Percentiles rank a stretch among this genome's conserved stretches.
These are phyloP conservation scores for Coccyzus lansbergi DNA, from an alignment of 2,797 vertebrate genomes.

Conservation along the genomic window DNA sequence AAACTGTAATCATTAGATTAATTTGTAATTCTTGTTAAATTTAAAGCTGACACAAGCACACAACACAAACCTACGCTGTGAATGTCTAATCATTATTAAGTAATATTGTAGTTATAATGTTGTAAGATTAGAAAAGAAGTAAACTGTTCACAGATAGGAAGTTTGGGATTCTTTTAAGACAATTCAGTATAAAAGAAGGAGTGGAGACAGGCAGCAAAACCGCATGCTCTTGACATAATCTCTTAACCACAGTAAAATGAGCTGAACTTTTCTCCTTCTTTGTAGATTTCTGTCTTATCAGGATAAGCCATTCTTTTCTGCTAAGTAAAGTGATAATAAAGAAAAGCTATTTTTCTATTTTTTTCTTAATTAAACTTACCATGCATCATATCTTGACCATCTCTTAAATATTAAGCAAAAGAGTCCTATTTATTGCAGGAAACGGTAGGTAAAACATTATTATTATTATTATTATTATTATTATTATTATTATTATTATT, in stretches of 20 bases:
- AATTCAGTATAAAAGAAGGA: accelerated
- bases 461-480: not conserved
- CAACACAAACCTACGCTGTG: not conserved
- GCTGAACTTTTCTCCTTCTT: not conserved
- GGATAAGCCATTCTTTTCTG: not conserved
- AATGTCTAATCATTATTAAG: not conserved
- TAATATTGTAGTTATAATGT: not conserved
- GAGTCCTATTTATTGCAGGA: not conserved
- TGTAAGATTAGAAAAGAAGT: not conserved
- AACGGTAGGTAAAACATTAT: not conserved
- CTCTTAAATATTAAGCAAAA: not conserved
- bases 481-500: too few relatives aligned
- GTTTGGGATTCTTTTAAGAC: not conserved
- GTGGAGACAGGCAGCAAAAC: not conserved
- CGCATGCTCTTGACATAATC: not conserved
- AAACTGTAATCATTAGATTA: not conserved
- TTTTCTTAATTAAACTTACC: not conserved
- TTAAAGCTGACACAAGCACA: not conserved
- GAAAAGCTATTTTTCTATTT: accelerated
- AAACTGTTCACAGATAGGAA: not conserved
- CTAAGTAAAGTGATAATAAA: not conserved
- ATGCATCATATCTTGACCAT: not conserved
- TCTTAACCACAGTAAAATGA: not conserved
- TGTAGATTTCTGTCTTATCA: not conserved
- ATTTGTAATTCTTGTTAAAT: not conserved